Evolutionary conservation across 2,797 vertebrate species (phyloP).

Genomic region (Ispidina lecontei): DNA sequence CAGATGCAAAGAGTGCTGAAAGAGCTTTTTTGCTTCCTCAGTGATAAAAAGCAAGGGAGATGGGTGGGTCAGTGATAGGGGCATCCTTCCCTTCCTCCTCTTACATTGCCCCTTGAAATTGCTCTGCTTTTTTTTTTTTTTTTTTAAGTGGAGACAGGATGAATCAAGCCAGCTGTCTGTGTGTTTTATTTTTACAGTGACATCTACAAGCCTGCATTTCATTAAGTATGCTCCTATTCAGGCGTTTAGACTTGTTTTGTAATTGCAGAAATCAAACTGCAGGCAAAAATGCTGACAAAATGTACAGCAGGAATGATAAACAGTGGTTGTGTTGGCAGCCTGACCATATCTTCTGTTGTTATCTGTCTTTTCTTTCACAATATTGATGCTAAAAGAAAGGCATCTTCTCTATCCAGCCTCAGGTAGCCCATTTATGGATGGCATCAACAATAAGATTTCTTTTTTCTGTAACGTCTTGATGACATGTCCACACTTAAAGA

Average conservation of each 20-base stretch:
- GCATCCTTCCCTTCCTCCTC: conserved; percentile 35
- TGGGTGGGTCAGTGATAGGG: conserved; percentile 23
- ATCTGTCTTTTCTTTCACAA: conserved; percentile 58
- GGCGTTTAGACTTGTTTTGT: conserved; percentile 42
- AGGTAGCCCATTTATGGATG: not conserved
- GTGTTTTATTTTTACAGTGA: conserved; percentile 61
- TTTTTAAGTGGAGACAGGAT: conserved; percentile 49
- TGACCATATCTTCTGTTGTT: conserved; percentile 41
- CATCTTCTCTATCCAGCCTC: not conserved
- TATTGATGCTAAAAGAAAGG: conserved; percentile 35
- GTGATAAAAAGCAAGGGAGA: conserved; percentile 48
- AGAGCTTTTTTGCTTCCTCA: conserved; percentile 39
- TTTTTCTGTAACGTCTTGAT: not conserved
- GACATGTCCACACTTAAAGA: not conserved
- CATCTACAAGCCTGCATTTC: conserved; percentile 46
- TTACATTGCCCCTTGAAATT: conserved; percentile 47
- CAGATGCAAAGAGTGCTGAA: conserved; percentile 53
- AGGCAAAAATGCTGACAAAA: conserved; percentile 65
- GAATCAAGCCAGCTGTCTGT: conserved; percentile 62
- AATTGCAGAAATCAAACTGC: conserved; percentile 68
- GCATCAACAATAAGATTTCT: not conserved
- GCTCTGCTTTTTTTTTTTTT: conserved; percentile 23
- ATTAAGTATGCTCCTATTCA: conserved; percentile 57
- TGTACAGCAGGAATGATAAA: conserved; percentile 42
- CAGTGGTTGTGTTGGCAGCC: conserved; percentile 55